Base-by-base conservation (phyloP, 2,888 invertebrate species). In the Caenorhabditis virilis region DNA sequence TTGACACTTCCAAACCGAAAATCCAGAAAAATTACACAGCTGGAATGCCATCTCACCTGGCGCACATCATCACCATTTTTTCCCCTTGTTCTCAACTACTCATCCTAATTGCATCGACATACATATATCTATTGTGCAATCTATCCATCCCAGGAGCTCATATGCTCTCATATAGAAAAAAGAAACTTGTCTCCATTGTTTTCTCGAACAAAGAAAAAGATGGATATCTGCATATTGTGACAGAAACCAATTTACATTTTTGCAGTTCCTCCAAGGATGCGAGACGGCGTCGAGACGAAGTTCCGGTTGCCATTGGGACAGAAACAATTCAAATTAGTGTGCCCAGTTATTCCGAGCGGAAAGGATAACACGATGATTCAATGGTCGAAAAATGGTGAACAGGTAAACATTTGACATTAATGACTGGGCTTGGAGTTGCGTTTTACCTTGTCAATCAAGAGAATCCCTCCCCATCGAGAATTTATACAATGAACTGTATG, bases 311-410 rank as follows among this genome's bases (percentile, higher is more conserved):
- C 77, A 25, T 50, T 76, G 25, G 79, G 78, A 20, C 74, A 79
- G 23, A 77, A 76, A 48, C 67, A 70, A 27, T 80, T 80, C 74
- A 72, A 70, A 39, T 57, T 80, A 38, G 51, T 53, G n/a, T 80
- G 80, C 51, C 80, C 80, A 16, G 74, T 80, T 30, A 61, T 69
- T n/a, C 50, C 62, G n/a, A 38, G 50, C 23, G 72, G 70, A 6
- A 73, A 73, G 43, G 76, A 77, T 38, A 72, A 62, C 47, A 63
- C 76, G 15, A 80, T 80, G 69, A 69, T 80, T 33, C 69, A 75
- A 57, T 80, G 80, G 80, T 72, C 64, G 46, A 78, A 79, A 50
- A 78, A 80, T 53, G 79, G 76, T 15, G 79, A 78, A 48, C 68
- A 74, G 69, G 75, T 75, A 43, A 41, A 23, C n/a, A n/a, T n/a